phyloP scores from a whole-genome alignment of 1,140 invertebrate genomes.

The Micrasema longulum region DNA sequence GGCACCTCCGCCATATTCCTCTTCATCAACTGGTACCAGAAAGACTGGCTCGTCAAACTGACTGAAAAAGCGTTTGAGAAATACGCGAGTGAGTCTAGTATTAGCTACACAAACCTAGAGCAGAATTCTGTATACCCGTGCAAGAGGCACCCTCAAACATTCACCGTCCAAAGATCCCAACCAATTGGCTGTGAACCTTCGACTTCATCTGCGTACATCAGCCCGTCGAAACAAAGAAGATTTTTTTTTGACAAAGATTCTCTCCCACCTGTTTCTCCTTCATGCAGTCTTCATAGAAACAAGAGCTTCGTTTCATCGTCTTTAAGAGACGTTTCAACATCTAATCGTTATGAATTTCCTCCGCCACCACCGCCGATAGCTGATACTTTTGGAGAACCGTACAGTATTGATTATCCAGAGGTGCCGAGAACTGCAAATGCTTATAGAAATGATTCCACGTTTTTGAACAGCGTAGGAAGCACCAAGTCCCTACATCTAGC shows the following conservation, averaged over 20 bases:
- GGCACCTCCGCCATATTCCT: conserved; percentile 89
- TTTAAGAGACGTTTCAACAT: conserved; percentile 69
- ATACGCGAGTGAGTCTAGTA: conserved; percentile 52
- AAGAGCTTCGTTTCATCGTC: conserved; percentile 66
- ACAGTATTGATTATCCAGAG: conserved; percentile 60
- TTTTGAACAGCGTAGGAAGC: conserved; percentile 44
- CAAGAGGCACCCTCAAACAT: conserved; percentile 61
- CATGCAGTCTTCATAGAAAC: conserved; percentile 62
- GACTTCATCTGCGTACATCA: conserved; percentile 58
- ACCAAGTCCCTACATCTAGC: conserved; percentile 49
- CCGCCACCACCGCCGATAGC: conserved; percentile 55
- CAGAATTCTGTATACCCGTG: conserved; percentile 58
- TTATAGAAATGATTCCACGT: conserved; percentile 63
- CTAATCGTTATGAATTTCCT: conserved; percentile 69
- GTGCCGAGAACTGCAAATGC: conserved; percentile 64
- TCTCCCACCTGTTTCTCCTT: conserved; percentile 57
- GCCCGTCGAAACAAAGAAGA: conserved; percentile 64
- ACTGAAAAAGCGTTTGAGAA: conserved; percentile 60
- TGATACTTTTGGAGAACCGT: conserved; percentile 44
- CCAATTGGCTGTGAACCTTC: conserved; percentile 64
- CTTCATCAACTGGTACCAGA: conserved; percentile 76
- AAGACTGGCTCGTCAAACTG: conserved; percentile 67
- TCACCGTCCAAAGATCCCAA: conserved; percentile 58
- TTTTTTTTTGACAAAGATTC: conserved; percentile 69
- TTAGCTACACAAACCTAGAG: conserved; percentile 59